phyloP scores from a whole-genome alignment of 1,140 invertebrate species.

The Anastrepha ludens region DNA sequence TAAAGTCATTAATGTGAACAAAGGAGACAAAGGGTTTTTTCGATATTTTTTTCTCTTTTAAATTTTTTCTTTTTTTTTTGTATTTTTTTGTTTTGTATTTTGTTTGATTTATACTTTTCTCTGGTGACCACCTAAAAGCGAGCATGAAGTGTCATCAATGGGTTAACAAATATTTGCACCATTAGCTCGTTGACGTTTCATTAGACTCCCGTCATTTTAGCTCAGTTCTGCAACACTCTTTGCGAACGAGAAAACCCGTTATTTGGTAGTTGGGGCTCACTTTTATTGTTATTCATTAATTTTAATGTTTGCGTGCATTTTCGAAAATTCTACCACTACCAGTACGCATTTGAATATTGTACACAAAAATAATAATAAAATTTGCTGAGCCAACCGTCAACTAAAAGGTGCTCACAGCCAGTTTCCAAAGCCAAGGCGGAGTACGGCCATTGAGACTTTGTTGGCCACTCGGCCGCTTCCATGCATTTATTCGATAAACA shows the following conservation, averaged over 20 bases:
- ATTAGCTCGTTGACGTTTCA: not conserved
- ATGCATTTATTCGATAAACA: not conserved
- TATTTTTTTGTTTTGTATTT: no score
- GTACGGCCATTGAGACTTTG: not conserved
- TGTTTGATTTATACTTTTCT: no score
- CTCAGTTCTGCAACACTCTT: no score
- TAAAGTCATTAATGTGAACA: no score
- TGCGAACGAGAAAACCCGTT: no score
- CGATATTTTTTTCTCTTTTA: no score
- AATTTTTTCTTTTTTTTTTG: no score
- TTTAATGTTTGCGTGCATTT: slow-evolving; percentile 5
- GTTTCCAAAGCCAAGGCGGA: not conserved
- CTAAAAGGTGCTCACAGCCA: not conserved
- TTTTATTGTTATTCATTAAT: slow-evolving; percentile 26
- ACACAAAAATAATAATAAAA: not conserved
- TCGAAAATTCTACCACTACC: not conserved
- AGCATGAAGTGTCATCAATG: no score
- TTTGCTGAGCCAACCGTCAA: not conserved
- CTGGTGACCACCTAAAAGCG: no score
- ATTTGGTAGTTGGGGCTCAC: not conserved
- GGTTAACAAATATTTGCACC: not conserved
- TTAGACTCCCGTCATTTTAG: not conserved
- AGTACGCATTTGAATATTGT: not conserved
- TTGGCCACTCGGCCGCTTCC: not conserved
- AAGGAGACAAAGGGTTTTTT: no score